phyloP scores from a whole-genome alignment of 2,888 invertebrate species.

The Globia sparganii region DNA sequence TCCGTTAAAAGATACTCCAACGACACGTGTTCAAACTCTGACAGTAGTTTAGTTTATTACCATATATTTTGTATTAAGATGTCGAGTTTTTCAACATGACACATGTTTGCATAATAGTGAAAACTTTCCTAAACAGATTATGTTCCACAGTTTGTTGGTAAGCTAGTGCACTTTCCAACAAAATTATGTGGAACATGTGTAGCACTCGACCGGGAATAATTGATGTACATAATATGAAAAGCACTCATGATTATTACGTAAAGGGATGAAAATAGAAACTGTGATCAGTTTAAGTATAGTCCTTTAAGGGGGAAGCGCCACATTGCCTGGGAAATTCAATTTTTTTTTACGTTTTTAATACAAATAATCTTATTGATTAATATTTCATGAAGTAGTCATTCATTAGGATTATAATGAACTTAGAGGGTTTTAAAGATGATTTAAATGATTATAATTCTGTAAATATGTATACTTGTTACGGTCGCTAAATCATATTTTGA shows the following conservation, averaged over 20 bases:
- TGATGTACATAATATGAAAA: neutral
- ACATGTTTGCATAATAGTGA: neutral
- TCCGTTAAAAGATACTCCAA: neutral
- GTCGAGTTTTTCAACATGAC: constrained; percentile 7
- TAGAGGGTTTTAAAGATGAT: too few relatives aligned
- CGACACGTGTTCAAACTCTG: neutral
- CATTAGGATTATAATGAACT: too few relatives aligned
- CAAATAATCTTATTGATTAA: too few relatives aligned
- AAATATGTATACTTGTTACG: too few relatives aligned
- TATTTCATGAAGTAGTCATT: too few relatives aligned
- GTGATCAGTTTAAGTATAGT: too few relatives aligned
- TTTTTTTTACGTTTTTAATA: too few relatives aligned
- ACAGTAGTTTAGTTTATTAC: constrained; percentile 2
- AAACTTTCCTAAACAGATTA: constrained; percentile 10
- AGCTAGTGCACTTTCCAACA: neutral
- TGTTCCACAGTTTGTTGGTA: neutral
- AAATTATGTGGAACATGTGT: neutral
- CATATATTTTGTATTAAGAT: neutral
- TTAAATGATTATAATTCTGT: too few relatives aligned
- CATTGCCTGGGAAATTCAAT: too few relatives aligned
- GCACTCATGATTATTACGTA: neutral
- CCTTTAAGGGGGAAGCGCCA: too few relatives aligned
- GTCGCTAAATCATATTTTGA: too few relatives aligned
- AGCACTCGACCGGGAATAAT: neutral
- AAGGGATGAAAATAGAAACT: neutral